Evolutionary conservation across 2,113 vertebrate genomes (phyloP).

Genomic region (Corythoichthys intestinalis): DNA sequence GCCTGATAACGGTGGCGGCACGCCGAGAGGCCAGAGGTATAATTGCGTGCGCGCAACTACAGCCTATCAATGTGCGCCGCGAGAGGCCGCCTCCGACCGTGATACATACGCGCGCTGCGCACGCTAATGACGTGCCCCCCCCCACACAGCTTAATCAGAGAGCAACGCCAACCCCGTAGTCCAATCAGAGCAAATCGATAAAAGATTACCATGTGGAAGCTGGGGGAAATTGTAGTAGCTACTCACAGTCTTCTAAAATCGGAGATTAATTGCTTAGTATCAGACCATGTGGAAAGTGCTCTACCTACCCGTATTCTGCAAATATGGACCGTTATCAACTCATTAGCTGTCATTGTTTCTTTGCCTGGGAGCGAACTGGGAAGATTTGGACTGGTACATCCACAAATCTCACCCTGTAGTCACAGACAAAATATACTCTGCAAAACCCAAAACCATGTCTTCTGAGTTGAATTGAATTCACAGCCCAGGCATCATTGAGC

Average conservation of each 20-base stretch:
- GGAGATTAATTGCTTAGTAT: too few species aligned
- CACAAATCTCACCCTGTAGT: too few species aligned
- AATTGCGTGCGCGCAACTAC: conserved; percentile 51
- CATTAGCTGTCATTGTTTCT: too few species aligned
- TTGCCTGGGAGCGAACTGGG: too few species aligned
- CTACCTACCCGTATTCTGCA: too few species aligned
- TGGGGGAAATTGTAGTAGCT: not conserved
- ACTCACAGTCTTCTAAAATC: too few species aligned
- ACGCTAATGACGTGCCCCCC: not conserved
- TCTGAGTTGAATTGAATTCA: too few species aligned
- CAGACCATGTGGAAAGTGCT: too few species aligned
- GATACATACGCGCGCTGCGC: not conserved
- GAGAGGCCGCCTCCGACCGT: not conserved
- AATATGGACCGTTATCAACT: too few species aligned
- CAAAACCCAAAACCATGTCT: too few species aligned
- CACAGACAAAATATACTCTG: too few species aligned
- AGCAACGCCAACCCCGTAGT: not conserved
- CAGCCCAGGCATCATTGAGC: not conserved
- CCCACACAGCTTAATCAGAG: not conserved
- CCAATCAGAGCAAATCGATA: not conserved
- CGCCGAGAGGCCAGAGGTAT: conserved; percentile 59
- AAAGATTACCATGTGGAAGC: not conserved
- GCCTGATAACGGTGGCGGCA: conserved; percentile 60
- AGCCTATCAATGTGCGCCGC: not conserved
- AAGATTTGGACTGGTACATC: too few species aligned